Evolutionary conservation across 37 sponge, comb jelly and placozoan genomes (phyloP).

Genomic region (Ephydatia muelleri): DNA sequence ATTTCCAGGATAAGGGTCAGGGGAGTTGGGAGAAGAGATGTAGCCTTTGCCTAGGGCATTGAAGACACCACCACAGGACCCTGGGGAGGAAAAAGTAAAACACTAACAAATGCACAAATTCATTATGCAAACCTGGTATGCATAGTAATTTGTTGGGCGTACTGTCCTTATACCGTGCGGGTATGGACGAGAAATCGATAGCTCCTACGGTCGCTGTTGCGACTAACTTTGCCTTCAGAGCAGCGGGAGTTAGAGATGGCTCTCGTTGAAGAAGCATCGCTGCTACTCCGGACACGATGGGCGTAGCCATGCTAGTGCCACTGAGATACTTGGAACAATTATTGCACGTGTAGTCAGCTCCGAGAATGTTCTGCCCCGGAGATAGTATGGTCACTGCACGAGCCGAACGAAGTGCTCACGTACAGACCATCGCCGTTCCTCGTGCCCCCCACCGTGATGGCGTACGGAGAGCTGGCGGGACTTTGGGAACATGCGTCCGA

Average conservation of each 20-base stretch:
- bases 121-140: conserved; percentile 28
- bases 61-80: conserved; percentile 22
- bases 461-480: conserved; percentile 52
- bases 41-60: neutral
- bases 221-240: conserved; percentile 27
- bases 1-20: conserved; percentile 26
- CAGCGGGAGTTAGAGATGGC: conserved; percentile 49
- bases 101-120: neutral
- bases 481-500: conserved; percentile 51
- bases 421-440: conserved; percentile 41
- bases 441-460: conserved; percentile 69
- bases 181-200: conserved; percentile 27
- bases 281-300: conserved; percentile 62
- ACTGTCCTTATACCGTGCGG: neutral
- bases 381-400: conserved; percentile 79
- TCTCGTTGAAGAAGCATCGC: conserved; percentile 60
- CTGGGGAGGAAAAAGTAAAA: neutral
- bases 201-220: conserved; percentile 7
- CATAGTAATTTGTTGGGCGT: conserved; percentile 65
- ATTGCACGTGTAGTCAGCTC: conserved; percentile 52
- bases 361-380: conserved; percentile 53
- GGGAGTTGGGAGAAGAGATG: conserved; percentile 35
- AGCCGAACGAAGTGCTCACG: conserved; percentile 51
- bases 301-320: conserved; percentile 72
- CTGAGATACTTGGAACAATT: conserved; percentile 36